Base-by-base conservation (phyloP, 2,113 vertebrate genomes). In the Willisornis vidua region DNA sequence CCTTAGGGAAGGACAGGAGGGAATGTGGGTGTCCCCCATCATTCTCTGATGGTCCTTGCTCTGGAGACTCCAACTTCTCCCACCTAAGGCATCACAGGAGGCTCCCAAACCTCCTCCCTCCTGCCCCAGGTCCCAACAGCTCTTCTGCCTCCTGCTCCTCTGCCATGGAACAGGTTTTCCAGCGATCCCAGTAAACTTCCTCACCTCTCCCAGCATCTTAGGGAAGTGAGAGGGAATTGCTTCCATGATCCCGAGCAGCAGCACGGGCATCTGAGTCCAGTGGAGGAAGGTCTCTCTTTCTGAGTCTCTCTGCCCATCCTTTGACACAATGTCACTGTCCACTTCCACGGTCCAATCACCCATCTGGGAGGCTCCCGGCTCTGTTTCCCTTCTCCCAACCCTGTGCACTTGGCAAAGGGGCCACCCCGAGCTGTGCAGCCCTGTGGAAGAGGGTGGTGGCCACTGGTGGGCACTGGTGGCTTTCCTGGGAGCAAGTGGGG, bases 361-460 rank as follows among this genome's bases (percentile, higher is more conserved):
- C 0, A 0, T 54, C 3, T 9, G 52, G 19, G n/a, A 24, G 26
- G 9, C 16, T 54, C 37, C 55, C 7, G 1, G 10, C 77, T 52
- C 85, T 10, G 29, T 6, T 14, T 75, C 16, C 62, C 33, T 35
- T 46, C 35, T 79, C 62, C 45, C 15, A 12, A 2, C 19, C 14
- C 55, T 2, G 0, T 2, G 54, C 3, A 2, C n/a, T 43, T 63
- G 29, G 4, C 39, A 8, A n/a, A 45, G 48, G 1, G 4, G 18
- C 51, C 57, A 2, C 37, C 29, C 12, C 0, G 3, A 29, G 26
- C 62, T 2, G 2, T 3, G 14, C 80, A 19, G 26, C 29, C 6
- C 58, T 17, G 11, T 5, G 0, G 20, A 66, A 39, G 16, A 65
- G 73, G 13, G 15, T 14, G 29, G 13, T 59, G 10, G 15, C 12